Evolutionary conservation across 1,140 invertebrate genomes (phyloP), one percentile per base, ranked within the genome.

Genomic region (Wiebesia pumilae): DNA sequence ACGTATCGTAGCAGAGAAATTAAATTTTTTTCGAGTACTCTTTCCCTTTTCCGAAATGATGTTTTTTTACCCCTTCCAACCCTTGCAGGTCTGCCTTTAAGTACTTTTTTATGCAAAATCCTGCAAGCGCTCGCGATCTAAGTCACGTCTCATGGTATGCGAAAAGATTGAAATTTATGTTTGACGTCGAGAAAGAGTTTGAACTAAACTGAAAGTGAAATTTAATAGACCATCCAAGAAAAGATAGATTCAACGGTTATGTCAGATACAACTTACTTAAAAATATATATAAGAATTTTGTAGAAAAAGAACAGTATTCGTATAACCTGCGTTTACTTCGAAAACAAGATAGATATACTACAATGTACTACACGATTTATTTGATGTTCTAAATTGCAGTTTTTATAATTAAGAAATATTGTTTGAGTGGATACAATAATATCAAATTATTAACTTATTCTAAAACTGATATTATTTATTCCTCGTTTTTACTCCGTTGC

Each of bases 151-250:
- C 65, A 30, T 30, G 65, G 3, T 40, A 30, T 71, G 62, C 38
- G 69, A 78, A 78, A 58, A 77, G 67, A 78, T 78, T 84, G 71
- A 84, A 84, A 78, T 78, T 84, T 62, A 75, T 58, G n/a, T 84
- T 84, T 84, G 73, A 65, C 58, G 51, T 78, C 54, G 65, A 14
- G 38, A 35, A 40, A 75, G 69, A 82, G 67, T 82, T 43, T 71
- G 40, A 82, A 71, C n/a, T n/a, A 65, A 80, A 54, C 78, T 14
- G 54, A 73, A 54, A 84, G 83, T 78, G 54, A 84, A 84, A 84
- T 78, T 84, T 84, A 84, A 84, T 84, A 84, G 38, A 24, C 35
- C 47, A 77, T 0, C 19, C 71, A 38, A 73, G 69, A 38, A 33
- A 51, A 73, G 81, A 6, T 51, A 35, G 43, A 73, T 83, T 73